These are phyloP conservation scores for Tachysurus vachellii DNA, from an alignment of 2,113 vertebrate genomes.

Conservation along the genomic window DNA sequence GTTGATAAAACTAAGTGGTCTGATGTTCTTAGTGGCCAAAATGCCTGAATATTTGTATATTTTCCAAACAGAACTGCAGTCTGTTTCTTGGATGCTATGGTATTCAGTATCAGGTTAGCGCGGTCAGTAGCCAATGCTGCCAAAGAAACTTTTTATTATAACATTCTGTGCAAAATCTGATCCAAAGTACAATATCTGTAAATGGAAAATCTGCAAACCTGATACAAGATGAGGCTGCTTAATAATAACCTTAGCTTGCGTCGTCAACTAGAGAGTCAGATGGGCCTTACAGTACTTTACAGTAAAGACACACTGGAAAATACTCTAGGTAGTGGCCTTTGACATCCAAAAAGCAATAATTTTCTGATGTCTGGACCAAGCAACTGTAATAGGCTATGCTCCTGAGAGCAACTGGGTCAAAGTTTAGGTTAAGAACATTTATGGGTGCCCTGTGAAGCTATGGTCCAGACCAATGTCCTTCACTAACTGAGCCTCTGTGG, in stretches of 20 bases:
- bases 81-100: neutral
- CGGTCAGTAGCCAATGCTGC: neutral
- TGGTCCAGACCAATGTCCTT: constrained; percentile 35
- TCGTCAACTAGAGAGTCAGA: constrained; percentile 26
- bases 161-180: constrained; percentile 29
- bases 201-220: constrained; percentile 46
- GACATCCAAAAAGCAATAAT: constrained; percentile 30
- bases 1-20: neutral
- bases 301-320: constrained; percentile 23
- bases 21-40: neutral
- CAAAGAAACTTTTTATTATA: constrained; percentile 33
- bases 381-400: constrained; percentile 18
- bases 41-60: neutral
- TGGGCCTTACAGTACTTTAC: constrained; percentile 1
- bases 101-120: neutral
- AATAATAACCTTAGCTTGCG: constrained; percentile 18
- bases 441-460: constrained; percentile 33
- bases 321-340: constrained; percentile 23
- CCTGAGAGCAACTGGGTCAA: constrained; percentile 31
- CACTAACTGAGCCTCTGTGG: constrained; percentile 38
- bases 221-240: constrained; percentile 28
- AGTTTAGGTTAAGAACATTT: constrained; percentile 39
- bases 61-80: constrained; percentile 25
- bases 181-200: constrained; percentile 9
- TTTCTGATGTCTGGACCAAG: constrained; percentile 23